Evolutionary conservation across 2,888 invertebrate genomes (phyloP), one percentile per base, ranked within the genome.

Genomic region (Abscondita cerata): DNA sequence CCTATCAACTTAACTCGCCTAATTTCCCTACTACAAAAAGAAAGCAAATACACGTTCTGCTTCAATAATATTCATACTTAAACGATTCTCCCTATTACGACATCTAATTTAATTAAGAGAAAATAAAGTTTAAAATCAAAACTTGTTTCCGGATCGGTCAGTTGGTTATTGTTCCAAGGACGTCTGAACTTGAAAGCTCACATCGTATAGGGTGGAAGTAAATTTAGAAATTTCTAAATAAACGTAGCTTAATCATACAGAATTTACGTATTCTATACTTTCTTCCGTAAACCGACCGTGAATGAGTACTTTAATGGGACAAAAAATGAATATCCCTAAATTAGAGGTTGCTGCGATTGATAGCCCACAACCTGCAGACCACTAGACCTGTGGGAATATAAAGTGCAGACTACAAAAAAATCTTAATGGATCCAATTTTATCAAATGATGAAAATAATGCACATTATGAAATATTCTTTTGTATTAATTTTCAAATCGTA

Each of bases 131-230:
- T 19, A 25, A 46, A 48, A 53, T 58, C 52, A 57, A 66, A 66
- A 65, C 67, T 68, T 52, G 59, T 66, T 63, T 64, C 62, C 64
- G 67, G 65, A 67, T 71, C 69, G 70, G 71, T 71, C 69, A 71
- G 68, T 71, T 69, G 70, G 71, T 70, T 70, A 71, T 67, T 66
- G 65, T 69, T 66, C 67, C 70, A 71, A 71, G 71, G 71, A 53
- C 69, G 67, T 66, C 66, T 62, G 46, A 65, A 51, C 48, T 54
- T 38, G 34, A 33, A 38, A 33, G 40, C 62, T 60, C 41, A 47
- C 15, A 13, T 16, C 15, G 33, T 54, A 57, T 62, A 64, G 65
- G 64, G 19, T 25, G 51, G 63, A 64, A 64, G 52, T 44, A 50
- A 59, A 56, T 59, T 56, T 64, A 46, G 48, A 36, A 55, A 48